Evolutionary conservation across 1,140 invertebrate genomes (phyloP).

Genomic region (Cotesia chilonis): DNA sequence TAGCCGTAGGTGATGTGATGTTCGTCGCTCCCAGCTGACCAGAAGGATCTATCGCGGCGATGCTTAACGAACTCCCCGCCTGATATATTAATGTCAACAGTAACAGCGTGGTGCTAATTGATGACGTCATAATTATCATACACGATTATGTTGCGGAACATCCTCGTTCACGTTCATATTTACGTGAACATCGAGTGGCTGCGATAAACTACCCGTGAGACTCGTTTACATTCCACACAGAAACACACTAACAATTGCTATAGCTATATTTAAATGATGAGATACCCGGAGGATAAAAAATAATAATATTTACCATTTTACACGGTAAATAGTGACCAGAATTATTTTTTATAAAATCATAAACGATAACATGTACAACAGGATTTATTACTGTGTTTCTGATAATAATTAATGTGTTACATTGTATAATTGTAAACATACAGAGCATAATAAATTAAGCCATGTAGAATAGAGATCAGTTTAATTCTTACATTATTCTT

Average conservation of each 20-base stretch:
- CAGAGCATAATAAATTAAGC: too few relatives aligned
- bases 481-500: too few relatives aligned
- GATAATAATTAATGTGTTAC: too few relatives aligned
- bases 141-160: constrained; percentile 44
- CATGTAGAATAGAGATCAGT: too few relatives aligned
- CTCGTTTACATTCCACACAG: constrained; percentile 34
- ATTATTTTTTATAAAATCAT: too few relatives aligned
- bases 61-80: constrained; percentile 8
- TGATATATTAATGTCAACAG: constrained; percentile 43
- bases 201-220: constrained; percentile 40
- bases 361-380: too few relatives aligned
- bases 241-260: not conserved
- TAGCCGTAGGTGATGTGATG: not conserved
- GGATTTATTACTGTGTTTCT: too few relatives aligned
- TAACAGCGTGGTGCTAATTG: constrained; percentile 40
- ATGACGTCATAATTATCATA: constrained; percentile 48
- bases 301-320: not conserved
- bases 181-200: constrained; percentile 43
- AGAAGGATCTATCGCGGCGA: constrained; percentile 32
- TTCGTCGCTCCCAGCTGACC: constrained; percentile 25
- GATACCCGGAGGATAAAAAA: not conserved
- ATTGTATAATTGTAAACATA: too few relatives aligned
- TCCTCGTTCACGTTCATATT: not conserved
- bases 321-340: too few relatives aligned
- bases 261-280: not conserved